A percentile compares a stretch with the other conserved stretches of the same genome.
Evolutionary conservation across 2,797 vertebrate species (phyloP).

Genomic region (Ambastaia sidthimunki): DNA sequence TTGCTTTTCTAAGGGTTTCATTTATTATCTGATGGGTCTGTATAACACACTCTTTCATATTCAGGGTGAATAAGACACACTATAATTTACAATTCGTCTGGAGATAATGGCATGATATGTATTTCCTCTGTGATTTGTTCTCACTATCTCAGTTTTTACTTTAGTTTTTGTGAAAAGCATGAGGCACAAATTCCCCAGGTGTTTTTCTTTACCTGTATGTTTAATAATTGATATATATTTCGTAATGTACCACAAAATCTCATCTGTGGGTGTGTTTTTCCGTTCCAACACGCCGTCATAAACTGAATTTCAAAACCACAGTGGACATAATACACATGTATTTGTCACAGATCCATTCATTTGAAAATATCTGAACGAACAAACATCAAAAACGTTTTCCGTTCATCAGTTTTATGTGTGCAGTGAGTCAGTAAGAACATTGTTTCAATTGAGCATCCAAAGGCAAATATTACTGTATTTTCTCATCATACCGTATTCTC

Average conservation of each 20-base stretch:
- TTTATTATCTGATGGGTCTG: conserved; percentile 59
- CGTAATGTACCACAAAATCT: conserved; percentile 36
- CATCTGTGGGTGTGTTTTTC: conserved; percentile 22
- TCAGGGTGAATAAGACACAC: conserved; percentile 70
- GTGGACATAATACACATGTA: not conserved
- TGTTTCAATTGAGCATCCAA: not conserved
- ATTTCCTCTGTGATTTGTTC: conserved; percentile 74
- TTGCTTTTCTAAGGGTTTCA: conserved; percentile 63
- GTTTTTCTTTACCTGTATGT: conserved; percentile 59
- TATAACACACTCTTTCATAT: conserved; percentile 59
- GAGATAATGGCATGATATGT: conserved; percentile 77
- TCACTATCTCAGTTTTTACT: conserved; percentile 58
- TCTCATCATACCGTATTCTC: conserved; percentile 17
- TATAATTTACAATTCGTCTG: conserved; percentile 71
- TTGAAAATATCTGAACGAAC: conserved; percentile 32
- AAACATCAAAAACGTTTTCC: not conserved
- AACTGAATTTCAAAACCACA: conserved; percentile 24
- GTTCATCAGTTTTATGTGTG: not conserved
- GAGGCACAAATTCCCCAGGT: conserved; percentile 66
- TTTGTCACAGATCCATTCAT: not conserved
- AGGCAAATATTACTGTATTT: not conserved
- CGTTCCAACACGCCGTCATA: conserved; percentile 8
- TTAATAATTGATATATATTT: conserved; percentile 33
- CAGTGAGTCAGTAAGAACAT: not conserved
- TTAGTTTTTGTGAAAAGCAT: conserved; percentile 72